Base-by-base conservation (phyloP, 2,797 vertebrate species). In the Arctocebus calabarensis region DNA sequence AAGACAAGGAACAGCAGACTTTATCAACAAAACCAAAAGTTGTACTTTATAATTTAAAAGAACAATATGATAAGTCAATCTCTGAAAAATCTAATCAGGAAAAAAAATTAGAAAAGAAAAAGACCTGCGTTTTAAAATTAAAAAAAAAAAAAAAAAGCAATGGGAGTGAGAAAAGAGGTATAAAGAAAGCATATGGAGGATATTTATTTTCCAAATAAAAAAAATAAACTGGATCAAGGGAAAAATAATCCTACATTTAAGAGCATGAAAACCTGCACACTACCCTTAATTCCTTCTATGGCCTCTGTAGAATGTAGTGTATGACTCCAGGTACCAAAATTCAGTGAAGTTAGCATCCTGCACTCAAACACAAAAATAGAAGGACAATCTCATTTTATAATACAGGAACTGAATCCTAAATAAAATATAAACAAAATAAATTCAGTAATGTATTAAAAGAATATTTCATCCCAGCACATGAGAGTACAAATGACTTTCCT, bases 11-110 rank as follows among this genome's bases (percentile, higher is more conserved):
- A 83, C 1, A 86, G 43, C 48, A 75, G 61, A 59, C n/a, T 77
- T 79, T 71, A 45, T 29, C 17, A 34, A 81, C 25, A 77, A 92
- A 90, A 52, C 34, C 34, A 64, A 59, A 84, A 59, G 40, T 34
- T 90, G 73, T 78, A 77, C 64, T 84, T 93, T 79, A 64, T 75
- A 92, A 59, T 29, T 93, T 87, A 34, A 93, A 90, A 84, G 32
- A 88, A 45, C 1, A 88, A 79, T 32, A n/a, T 2, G 34, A 52
- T 61, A 45, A 88, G 20, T 62, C 40, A 74, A 85, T 75, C 29
- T 68, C 77, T 68, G 29, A 10, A 19, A 90, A 92, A 68, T 62
- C 23, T 88, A 77, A 57, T 55, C 29, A 81, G 40, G 45, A 61
- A 52, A 34, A 62, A n/a, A 81, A 16, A 16, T 52, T 52, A 4